Base-by-base conservation (phyloP, 2,113 vertebrate genomes). In the Paracanthobrama guichenoti region DNA sequence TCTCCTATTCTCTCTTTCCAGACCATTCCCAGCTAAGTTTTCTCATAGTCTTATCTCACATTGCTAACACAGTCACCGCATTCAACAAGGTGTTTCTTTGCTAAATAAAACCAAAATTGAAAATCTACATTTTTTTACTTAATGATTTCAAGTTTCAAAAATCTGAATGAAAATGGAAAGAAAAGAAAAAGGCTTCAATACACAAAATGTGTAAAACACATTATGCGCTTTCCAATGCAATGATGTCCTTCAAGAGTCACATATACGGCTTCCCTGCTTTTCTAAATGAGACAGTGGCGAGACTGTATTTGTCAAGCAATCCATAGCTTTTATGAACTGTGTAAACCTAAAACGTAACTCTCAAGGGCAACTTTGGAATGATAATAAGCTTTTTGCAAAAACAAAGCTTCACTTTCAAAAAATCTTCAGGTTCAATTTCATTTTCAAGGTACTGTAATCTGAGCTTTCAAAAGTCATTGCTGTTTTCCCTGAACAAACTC, bases 401-500 rank as follows among this genome's bases (percentile, higher is more conserved):
- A 35, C 35, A 46, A 24, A 44, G 14, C 48, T 28, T 76, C 16
- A 76, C 73, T 50, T 55, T 53, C 46, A 59, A 64, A 62, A 73
- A 57, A 42, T 26, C 48, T 50, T 76, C 16, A 76, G 31, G 46
- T 55, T 53, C 3, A 50, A 35, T 57, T 24, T 53, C 75, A 76
- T 84, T 50, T 74, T 57, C n/a, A 75, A 67, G 69, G 26, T 84
- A 69, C 50, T 28, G 77, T 57, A 84, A 84, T 75, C 69, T 76
- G 71, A 24, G 67, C 42, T 57, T 55, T 53, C 50, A 60, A 60
- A 81, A 81, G 80, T 55, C 72, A 42, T 64, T 60, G 79, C 39
- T 35, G 76, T n/a, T 53, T 39, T 73, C 76, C 62, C 11, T 74
- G 64, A 79, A 46, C 77, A 85, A 87, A 87, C 59, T 82, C 81